phyloP scores from a whole-genome alignment of 2,113 vertebrate genomes.

The Paramormyrops kingsleyae region DNA sequence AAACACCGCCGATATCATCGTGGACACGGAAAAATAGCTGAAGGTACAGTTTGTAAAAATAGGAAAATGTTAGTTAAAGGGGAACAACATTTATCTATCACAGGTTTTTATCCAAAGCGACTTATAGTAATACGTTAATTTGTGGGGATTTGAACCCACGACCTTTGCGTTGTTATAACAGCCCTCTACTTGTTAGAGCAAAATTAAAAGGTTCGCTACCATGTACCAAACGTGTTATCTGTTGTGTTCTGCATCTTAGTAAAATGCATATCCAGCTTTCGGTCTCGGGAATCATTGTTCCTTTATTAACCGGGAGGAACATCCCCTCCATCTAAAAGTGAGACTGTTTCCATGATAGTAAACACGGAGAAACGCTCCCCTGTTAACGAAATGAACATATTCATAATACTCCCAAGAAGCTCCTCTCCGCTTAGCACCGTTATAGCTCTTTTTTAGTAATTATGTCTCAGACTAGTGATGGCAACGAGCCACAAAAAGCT shows the following conservation, averaged over 20 bases:
- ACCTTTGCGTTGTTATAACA: background rate
- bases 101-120: background rate
- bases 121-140: background rate
- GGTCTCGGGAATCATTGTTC: background rate
- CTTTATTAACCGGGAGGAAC: background rate
- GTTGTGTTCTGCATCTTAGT: background rate
- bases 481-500: background rate
- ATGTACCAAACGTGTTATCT: background rate
- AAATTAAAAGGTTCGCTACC: background rate
- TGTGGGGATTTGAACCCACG: background rate
- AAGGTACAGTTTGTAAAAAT: background rate
- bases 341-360: background rate
- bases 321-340: background rate
- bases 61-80: background rate
- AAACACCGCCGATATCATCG: background rate
- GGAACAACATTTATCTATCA: background rate
- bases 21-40: background rate
- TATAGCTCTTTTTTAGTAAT: background rate
- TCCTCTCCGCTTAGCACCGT: background rate
- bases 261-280: background rate
- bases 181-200: background rate
- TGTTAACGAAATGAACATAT: background rate
- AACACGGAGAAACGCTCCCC: background rate
- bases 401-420: background rate
- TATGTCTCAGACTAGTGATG: background rate